phyloP scores from a whole-genome alignment of 1,140 invertebrate genomes.

The Bactericera cockerelli region DNA sequence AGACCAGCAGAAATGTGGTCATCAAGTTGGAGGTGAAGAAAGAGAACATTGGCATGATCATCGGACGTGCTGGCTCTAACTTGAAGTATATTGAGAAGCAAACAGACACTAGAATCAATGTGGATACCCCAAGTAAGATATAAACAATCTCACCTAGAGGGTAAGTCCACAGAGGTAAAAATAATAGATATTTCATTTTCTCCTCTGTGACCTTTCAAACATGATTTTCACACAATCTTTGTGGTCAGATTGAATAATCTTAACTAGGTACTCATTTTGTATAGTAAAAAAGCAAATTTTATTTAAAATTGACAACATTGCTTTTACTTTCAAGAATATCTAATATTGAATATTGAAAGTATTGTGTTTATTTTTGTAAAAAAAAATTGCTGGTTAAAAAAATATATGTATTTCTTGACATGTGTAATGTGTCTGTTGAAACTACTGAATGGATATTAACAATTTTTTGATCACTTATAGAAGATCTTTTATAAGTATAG shows the following conservation, averaged over 20 bases:
- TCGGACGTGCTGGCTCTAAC: conserved; percentile 46
- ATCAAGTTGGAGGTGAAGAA: conserved; percentile 32
- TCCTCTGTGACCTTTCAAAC: no score
- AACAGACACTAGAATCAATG: conserved; percentile 49
- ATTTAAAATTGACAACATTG: no score
- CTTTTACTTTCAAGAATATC: no score
- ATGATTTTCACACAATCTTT: not conserved
- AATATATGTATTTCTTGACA: not conserved
- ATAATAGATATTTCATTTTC: no score
- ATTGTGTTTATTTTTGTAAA: no score
- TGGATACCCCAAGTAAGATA: conserved; percentile 28
- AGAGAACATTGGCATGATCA: conserved; percentile 31
- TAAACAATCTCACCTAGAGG: not conserved
- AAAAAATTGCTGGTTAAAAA: no score
- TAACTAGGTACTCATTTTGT: not conserved
- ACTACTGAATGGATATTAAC: no score
- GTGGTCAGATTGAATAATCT: not conserved
- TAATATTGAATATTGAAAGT: no score
- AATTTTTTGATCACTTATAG: no score
- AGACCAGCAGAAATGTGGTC: conserved; percentile 25
- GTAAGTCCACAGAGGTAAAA: not conserved
- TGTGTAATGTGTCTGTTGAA: no score
- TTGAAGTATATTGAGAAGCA: conserved; percentile 52
- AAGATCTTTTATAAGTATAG: no score
- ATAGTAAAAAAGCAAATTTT: not conserved